These are phyloP conservation scores for Sander lucioperca DNA, from an alignment of 2,113 vertebrate species.

Conservation along the genomic window DNA sequence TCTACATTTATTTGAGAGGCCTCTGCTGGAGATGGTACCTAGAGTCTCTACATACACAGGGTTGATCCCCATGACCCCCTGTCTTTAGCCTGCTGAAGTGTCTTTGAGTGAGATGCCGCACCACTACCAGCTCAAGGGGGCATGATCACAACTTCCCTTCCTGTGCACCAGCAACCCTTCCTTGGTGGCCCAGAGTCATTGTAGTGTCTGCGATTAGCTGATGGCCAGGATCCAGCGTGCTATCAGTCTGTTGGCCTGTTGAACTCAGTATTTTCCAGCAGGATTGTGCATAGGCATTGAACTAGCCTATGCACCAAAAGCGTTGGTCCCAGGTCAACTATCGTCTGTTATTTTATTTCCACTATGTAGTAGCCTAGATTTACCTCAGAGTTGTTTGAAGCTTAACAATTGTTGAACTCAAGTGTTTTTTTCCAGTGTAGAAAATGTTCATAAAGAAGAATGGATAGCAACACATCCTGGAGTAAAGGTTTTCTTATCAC, in stretches of 20 bases:
- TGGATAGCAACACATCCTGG: constrained; percentile 2
- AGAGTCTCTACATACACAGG: background rate
- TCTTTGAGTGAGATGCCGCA: background rate
- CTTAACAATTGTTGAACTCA: background rate
- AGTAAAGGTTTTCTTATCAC: background rate
- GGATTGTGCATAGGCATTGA: background rate
- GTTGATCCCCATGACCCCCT: background rate
- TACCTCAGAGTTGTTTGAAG: background rate
- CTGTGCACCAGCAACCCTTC: background rate
- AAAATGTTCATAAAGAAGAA: constrained; percentile 5
- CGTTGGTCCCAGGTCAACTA: constrained; percentile 9
- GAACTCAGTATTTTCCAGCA: background rate
- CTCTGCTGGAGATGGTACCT: background rate
- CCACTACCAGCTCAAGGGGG: background rate
- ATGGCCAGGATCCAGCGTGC: constrained; percentile 26
- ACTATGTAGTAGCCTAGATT: background rate
- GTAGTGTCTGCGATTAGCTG: background rate
- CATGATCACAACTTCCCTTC: background rate
- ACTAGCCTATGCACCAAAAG: background rate
- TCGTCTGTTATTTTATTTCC: background rate
- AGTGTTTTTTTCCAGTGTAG: constrained; percentile 35
- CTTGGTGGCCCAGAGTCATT: background rate
- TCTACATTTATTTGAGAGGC: background rate
- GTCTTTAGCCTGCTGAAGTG: background rate
- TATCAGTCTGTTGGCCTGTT: background rate